Conservation (phyloP, 2,888 invertebrate species). For the Bombyx huttoni region DNA sequence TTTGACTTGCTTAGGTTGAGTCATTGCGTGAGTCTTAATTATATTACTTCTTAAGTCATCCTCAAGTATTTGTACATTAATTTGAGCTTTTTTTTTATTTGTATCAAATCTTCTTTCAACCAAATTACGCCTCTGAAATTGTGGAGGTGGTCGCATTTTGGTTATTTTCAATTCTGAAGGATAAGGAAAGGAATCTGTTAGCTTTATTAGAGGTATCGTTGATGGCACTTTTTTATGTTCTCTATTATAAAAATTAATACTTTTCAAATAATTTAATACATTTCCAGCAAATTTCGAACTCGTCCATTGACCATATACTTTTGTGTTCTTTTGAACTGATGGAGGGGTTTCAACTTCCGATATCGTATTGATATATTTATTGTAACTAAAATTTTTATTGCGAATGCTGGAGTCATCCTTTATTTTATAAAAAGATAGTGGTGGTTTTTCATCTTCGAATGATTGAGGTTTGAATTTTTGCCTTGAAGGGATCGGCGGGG, state of each 20-base stretch:
- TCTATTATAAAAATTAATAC: constrained; percentile 31
- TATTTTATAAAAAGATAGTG: constrained; percentile 15
- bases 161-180: constrained; percentile 36
- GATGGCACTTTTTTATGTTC: constrained; percentile 32
- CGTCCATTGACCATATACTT: constrained; percentile 52
- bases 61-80: constrained; percentile 48
- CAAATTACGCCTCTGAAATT: constrained; percentile 34
- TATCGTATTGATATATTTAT: constrained; percentile 15
- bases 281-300: constrained; percentile 47
- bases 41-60: constrained; percentile 37
- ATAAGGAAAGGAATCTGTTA: constrained; percentile 45
- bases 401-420: constrained; percentile 7
- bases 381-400: constrained; percentile 4
- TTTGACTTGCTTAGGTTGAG: constrained; percentile 33
- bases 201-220: constrained; percentile 39
- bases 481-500: constrained; percentile 18
- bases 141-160: constrained; percentile 31
- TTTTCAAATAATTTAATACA: constrained; percentile 53
- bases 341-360: constrained; percentile 41
- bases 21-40: constrained; percentile 33
- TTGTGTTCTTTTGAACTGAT: constrained; percentile 24
- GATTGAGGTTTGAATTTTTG: constrained; percentile 13
- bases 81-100: constrained; percentile 35
- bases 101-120: constrained; percentile 25
- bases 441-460: constrained; percentile 10